Evolutionary conservation across 2,888 invertebrate genomes (phyloP).

Genomic region (Plebejus argus): DNA sequence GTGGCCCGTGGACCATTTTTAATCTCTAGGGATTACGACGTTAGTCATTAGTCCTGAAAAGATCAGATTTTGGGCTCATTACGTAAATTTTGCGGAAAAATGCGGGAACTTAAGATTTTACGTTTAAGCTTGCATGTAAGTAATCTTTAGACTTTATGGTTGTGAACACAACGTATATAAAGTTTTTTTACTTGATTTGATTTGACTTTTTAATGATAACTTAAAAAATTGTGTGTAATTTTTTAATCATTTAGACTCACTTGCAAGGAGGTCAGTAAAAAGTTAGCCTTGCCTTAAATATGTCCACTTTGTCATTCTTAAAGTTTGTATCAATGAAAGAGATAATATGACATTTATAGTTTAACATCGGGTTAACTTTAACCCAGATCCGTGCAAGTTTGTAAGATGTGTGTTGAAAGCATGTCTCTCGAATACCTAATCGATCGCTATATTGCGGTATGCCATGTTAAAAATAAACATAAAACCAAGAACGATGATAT

Average conservation of each 20-base stretch:
- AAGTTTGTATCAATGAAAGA: too few relatives aligned
- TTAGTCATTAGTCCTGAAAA: slow-evolving; percentile 44
- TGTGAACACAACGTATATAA: background rate
- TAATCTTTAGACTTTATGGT: background rate
- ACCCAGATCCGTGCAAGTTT: background rate
- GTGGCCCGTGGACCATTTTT: slow-evolving; percentile 68
- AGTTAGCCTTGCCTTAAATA: too few relatives aligned
- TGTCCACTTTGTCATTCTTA: too few relatives aligned
- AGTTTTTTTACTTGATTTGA: too few relatives aligned
- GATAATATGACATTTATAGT: background rate
- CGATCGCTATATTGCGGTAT: background rate
- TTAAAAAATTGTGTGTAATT: too few relatives aligned
- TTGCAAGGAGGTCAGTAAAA: too few relatives aligned
- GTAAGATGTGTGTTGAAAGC: background rate
- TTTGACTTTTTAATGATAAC: too few relatives aligned
- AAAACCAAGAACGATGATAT: slow-evolving; percentile 20
- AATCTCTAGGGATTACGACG: slow-evolving; percentile 63
- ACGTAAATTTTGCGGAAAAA: slow-evolving; percentile 2
- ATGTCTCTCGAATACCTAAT: background rate
- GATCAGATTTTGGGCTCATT: slow-evolving; percentile 27
- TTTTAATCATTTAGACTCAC: too few relatives aligned
- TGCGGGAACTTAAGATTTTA: background rate
- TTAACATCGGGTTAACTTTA: too few relatives aligned
- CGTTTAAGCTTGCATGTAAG: background rate
- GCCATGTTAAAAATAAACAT: slow-evolving; percentile 8